A percentile compares a stretch with the other conserved stretches of the same genome.
These are phyloP conservation scores for Thereva nobilitata DNA, from an alignment of 2,888 invertebrate species.

Conservation along the genomic window DNA sequence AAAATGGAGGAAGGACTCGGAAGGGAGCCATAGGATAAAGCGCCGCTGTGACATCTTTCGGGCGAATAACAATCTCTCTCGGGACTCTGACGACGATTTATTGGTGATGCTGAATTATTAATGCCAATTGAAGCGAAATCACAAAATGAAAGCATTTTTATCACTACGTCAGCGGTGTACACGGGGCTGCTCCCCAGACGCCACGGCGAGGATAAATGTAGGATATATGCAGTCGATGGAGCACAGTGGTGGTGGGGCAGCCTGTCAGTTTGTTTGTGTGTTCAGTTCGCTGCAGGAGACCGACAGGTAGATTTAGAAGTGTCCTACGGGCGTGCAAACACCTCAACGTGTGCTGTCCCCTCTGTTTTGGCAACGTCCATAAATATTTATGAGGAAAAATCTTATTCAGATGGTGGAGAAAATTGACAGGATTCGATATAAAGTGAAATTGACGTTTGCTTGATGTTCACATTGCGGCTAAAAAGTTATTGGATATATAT, in stretches of 20 bases:
- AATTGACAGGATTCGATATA: constrained; percentile 36
- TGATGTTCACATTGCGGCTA: constrained; percentile 35
- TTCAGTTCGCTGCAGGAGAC: constrained; percentile 1
- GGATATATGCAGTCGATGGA: constrained; percentile 9
- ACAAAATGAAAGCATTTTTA: constrained; percentile 38
- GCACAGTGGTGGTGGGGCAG: not conserved
- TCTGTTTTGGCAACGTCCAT: constrained; percentile 27
- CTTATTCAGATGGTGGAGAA: constrained; percentile 36
- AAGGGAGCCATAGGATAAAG: constrained; percentile 9
- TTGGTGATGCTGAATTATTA: constrained; percentile 37
- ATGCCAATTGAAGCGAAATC: constrained; percentile 38
- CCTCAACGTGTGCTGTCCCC: constrained; percentile 25
- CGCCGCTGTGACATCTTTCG: constrained; percentile 30
- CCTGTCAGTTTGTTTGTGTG: not conserved
- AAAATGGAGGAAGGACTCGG: constrained; percentile 28
- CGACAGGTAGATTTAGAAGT: constrained; percentile 22
- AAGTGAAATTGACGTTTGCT: constrained; percentile 30
- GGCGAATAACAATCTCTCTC: constrained; percentile 35
- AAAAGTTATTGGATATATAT: constrained; percentile 25
- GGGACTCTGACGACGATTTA: constrained; percentile 36
- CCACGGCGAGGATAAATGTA: not conserved
- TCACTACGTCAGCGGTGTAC: constrained; percentile 23
- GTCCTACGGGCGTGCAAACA: constrained; percentile 20
- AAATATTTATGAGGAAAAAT: constrained; percentile 37
- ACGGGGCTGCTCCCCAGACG: not conserved